A percentile compares a stretch with the other conserved stretches of the same genome.
These are phyloP conservation scores for Sigmodon hispidus DNA, from an alignment of 2,113 vertebrate species.

Conservation along the genomic window DNA sequence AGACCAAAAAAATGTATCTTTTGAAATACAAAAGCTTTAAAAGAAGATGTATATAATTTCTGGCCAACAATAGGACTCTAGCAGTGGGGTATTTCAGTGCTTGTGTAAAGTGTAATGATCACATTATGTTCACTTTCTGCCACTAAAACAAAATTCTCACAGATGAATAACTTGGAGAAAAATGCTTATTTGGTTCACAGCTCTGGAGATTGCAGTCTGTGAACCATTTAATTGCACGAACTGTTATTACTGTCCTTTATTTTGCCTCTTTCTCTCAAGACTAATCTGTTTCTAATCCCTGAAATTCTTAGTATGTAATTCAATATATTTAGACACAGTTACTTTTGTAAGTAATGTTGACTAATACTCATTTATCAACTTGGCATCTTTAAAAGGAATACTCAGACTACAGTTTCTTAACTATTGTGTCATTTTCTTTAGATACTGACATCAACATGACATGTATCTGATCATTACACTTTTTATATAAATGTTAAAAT, in stretches of 20 bases:
- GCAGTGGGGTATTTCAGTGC: neutral
- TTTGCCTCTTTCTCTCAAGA: neutral
- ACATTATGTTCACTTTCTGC: neutral
- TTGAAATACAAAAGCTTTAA: neutral
- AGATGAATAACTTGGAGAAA: neutral
- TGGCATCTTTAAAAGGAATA: neutral
- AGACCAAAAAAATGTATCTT: neutral
- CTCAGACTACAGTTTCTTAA: neutral
- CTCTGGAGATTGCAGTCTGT: neutral
- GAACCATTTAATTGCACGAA: neutral
- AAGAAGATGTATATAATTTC: neutral
- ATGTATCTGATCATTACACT: neutral
- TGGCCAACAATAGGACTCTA: neutral
- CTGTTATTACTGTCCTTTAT: neutral
- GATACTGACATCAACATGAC: neutral
- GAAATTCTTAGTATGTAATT: neutral
- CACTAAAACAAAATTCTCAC: neutral
- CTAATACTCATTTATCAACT: neutral
- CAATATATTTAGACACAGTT: constrained; percentile 27
- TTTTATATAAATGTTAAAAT: neutral
- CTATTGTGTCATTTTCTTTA: constrained; percentile 20
- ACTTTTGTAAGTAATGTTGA: constrained; percentile 8
- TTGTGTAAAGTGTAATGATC: neutral
- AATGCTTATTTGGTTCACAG: neutral
- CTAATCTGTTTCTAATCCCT: neutral